Conservation (phyloP, 2,888 invertebrate genomes). For the Phragmatobia fuliginosa region DNA sequence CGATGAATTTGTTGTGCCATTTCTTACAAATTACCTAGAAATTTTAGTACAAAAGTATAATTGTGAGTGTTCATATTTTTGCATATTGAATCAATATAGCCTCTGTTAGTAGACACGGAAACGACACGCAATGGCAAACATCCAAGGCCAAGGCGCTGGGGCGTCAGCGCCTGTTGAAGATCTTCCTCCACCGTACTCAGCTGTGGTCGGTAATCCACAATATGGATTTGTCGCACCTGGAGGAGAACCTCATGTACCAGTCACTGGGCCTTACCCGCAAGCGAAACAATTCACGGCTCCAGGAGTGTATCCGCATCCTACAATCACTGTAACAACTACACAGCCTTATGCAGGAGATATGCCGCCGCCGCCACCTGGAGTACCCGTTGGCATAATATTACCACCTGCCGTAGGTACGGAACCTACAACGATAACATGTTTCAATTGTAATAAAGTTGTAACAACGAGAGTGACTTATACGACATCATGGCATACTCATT, state of each 20-base stretch:
- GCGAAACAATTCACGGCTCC: constrained; percentile 77
- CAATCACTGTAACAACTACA: constrained; percentile 61
- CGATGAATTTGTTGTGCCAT: constrained; percentile 27
- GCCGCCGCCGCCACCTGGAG: constrained; percentile 55
- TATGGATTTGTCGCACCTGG: constrained; percentile 71
- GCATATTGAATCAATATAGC: constrained; percentile 4
- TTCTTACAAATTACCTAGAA: constrained; percentile 32
- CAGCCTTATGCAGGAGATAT: constrained; percentile 66
- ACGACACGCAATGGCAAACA: constrained; percentile 63
- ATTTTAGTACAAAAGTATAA: constrained; percentile 30
- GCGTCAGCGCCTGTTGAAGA: constrained; percentile 70
- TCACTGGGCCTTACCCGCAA: constrained; percentile 55
- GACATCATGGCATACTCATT: constrained; percentile 83
- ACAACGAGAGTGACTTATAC: constrained; percentile 82
- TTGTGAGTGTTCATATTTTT: constrained; percentile 10
- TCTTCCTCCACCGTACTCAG: constrained; percentile 81
- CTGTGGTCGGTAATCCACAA: constrained; percentile 77
- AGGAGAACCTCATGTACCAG: constrained; percentile 38
- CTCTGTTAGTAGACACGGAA: constrained; percentile 5
- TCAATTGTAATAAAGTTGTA: constrained; percentile 79
- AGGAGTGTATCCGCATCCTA: constrained; percentile 79
- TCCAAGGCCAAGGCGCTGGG: constrained; percentile 58
- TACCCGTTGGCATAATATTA: constrained; percentile 73
- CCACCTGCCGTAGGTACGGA: constrained; percentile 79
- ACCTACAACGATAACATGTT: constrained; percentile 80